Evolutionary conservation across 2,888 invertebrate species (phyloP), one percentile per base, ranked within the genome.

Genomic region (Clostera curtula): DNA sequence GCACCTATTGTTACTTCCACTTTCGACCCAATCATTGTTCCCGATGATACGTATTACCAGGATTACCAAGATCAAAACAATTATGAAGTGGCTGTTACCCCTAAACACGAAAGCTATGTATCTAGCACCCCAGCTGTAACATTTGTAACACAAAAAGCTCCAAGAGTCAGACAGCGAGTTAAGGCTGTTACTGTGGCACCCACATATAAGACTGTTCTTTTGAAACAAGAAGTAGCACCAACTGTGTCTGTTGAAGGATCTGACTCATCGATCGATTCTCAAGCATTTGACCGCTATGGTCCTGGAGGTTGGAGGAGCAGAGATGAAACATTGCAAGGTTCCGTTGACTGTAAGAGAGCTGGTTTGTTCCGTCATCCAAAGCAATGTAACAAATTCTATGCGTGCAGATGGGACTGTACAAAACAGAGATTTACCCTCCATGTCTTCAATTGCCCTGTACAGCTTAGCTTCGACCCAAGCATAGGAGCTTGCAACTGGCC

Each of bases 401-500:
- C 91, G 15, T 93, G 93, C 61, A 87, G 90, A 65, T 93, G 91
- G 91, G 93, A 93, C 61, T 87, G 89, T 39, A 90, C 88, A 57
- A 90, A 92, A 56, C 88, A 91, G 44, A 86, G 87, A 46, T 93
- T 88, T 61, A 91, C 91, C 1, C 82, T 93, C 4, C 90, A 91
- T 54, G 86, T 90, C 2, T 92, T 93, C 66, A 90, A 92, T 56
- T 93, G 93, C 52, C 93, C 93, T 0, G 87, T 93, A 7, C 91
- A 91, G 57, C 75, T 93, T 25, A 91, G 91, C 24, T 93, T 92
- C 52, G 93, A 93, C 61, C 86, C 87, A 10, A 87, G 77, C 29
- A 82, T 91, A 47, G 89, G 90, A n/a, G 93, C 92, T 24, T 93
- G 93, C 52, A 93, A 92, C 65, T 92, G 92, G 91, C 93, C 93